phyloP scores from a whole-genome alignment of 2,113 vertebrate species.

The Poeciliopsis prolifica region DNA sequence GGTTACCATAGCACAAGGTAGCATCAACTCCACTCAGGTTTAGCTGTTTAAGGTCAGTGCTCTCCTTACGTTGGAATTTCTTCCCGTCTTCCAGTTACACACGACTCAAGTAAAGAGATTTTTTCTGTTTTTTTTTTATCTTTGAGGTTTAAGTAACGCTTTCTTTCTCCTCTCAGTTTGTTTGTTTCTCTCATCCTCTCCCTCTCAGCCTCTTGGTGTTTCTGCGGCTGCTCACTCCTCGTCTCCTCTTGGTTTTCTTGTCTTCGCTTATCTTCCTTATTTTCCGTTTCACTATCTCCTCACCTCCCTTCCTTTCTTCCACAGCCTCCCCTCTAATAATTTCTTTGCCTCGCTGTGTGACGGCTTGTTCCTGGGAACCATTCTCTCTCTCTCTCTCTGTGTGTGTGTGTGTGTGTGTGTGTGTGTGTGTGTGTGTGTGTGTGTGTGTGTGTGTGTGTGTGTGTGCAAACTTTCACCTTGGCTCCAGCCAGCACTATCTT shows the following conservation, averaged over 20 bases:
- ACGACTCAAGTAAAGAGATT: background rate
- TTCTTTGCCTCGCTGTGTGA: conserved; percentile 27
- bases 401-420: background rate
- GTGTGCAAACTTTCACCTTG: conserved; percentile 49
- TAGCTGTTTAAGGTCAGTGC: background rate
- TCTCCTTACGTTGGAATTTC: background rate
- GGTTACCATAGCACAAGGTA: too few relatives aligned
- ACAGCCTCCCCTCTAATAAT: conserved; percentile 27
- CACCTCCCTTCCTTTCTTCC: conserved; percentile 37
- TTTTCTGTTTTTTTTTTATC: background rate
- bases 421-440: conserved; percentile 1
- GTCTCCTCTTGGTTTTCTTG: conserved; percentile 7
- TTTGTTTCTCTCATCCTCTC: background rate
- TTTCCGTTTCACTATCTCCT: conserved; percentile 21
- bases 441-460: too few relatives aligned
- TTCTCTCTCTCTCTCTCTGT: background rate
- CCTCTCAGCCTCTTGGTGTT: background rate
- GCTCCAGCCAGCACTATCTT: conserved; percentile 44
- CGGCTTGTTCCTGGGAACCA: conserved; percentile 56
- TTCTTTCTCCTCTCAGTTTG: background rate
- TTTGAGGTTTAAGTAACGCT: background rate
- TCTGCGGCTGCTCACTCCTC: background rate
- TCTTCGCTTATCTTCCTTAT: background rate
- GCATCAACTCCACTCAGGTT: background rate
- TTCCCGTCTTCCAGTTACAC: too few relatives aligned